Conservation (phyloP, 2,797 vertebrate genomes). For the Morus bassanus region DNA sequence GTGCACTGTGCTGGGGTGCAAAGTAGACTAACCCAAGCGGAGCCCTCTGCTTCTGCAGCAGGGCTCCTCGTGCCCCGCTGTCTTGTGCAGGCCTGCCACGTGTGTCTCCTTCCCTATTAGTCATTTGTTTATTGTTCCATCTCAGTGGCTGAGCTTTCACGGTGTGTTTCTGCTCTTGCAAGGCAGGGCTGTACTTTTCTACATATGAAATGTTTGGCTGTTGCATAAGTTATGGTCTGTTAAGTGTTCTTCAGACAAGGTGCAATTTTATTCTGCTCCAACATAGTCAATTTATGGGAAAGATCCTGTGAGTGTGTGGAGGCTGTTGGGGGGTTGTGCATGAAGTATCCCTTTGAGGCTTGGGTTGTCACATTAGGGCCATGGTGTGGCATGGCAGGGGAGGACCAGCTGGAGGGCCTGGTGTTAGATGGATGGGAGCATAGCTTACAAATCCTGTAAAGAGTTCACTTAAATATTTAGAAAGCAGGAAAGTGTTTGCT, state of each 20-base stretch:
- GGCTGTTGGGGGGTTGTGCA: background rate
- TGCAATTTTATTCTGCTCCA: background rate
- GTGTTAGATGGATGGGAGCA: background rate
- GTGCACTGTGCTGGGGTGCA: accelerated
- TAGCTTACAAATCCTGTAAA: background rate
- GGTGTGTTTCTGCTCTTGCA: background rate
- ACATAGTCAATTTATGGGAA: accelerated
- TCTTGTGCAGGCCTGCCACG: background rate
- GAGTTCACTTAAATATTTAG: background rate
- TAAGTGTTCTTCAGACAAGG: background rate
- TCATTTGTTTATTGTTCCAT: accelerated
- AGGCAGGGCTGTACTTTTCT: background rate
- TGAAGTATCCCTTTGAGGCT: background rate
- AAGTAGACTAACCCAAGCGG: accelerated
- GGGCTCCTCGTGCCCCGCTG: background rate
- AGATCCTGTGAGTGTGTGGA: background rate
- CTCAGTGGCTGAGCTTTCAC: accelerated
- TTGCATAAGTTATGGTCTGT: accelerated
- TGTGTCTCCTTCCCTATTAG: accelerated
- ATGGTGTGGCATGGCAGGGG: background rate
- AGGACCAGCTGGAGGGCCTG: background rate
- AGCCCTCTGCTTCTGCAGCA: background rate
- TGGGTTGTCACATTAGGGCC: background rate
- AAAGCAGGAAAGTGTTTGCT: background rate
- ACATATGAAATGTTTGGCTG: accelerated